These are phyloP conservation scores for Heterodera schachtii DNA, from an alignment of 1,140 invertebrate genomes.

Conservation along the genomic window DNA sequence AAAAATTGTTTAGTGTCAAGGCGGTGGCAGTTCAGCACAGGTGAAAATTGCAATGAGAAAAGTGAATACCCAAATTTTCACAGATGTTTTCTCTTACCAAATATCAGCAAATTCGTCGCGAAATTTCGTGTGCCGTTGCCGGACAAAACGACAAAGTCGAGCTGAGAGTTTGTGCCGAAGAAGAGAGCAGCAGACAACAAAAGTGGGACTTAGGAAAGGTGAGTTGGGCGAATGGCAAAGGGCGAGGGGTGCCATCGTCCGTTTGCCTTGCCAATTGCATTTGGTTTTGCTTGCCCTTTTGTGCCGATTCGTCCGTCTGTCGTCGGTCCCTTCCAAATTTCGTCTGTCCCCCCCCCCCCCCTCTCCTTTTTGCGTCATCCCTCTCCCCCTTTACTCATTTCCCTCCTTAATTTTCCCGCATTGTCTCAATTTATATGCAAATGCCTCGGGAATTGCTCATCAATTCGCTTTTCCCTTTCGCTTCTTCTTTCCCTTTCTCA, in stretches of 20 bases:
- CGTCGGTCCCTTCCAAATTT: no score
- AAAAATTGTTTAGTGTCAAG: slow-evolving; percentile 49
- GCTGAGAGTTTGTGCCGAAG: slow-evolving; percentile 23
- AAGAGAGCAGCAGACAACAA: slow-evolving; percentile 25
- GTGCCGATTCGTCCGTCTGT: no score
- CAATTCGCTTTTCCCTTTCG: background rate
- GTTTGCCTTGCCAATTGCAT: no score
- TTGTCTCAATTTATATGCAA: background rate
- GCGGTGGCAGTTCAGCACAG: slow-evolving; percentile 59
- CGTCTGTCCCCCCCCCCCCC: no score
- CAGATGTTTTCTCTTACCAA: slow-evolving; percentile 61
- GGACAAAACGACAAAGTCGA: slow-evolving; percentile 27
- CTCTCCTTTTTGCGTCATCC: no score
- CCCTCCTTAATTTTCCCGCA: background rate
- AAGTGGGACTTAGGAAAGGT: slow-evolving; percentile 49
- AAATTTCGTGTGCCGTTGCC: slow-evolving; percentile 54
- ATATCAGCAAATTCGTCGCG: slow-evolving; percentile 51
- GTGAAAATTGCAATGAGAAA: slow-evolving; percentile 30
- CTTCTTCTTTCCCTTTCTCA: background rate
- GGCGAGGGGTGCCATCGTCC: no score
- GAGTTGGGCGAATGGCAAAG: no score
- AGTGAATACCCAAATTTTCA: slow-evolving; percentile 15
- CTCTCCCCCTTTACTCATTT: no score
- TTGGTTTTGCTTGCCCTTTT: no score
- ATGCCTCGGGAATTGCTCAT: background rate